These are phyloP conservation scores for Pelochelys cantorii DNA, from an alignment of 2,797 vertebrate genomes.

Conservation along the genomic window DNA sequence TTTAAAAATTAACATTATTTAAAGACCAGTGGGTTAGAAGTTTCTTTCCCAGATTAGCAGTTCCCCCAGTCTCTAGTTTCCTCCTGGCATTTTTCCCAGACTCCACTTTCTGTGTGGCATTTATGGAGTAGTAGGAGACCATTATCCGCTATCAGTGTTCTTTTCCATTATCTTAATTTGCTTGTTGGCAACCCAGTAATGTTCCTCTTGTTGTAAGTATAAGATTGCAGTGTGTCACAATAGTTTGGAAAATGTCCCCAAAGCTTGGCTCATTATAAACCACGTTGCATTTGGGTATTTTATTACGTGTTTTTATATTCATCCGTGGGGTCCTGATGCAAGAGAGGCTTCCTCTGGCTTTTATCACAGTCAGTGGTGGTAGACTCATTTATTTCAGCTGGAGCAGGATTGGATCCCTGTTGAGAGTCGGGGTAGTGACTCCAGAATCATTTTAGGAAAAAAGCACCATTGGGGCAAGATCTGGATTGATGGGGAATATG, in stretches of 20 bases:
- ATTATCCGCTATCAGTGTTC: accelerated
- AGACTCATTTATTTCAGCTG: not conserved
- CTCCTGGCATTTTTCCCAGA: accelerated
- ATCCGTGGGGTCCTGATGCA: not conserved
- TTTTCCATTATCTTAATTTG: not conserved
- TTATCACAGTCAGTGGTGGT: not conserved
- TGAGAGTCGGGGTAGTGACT: not conserved
- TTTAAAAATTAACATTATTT: not conserved
- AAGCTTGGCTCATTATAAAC: not conserved
- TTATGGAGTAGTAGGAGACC: not conserved
- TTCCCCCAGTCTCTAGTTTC: not conserved
- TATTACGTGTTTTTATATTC: not conserved
- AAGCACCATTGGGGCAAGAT: not conserved
- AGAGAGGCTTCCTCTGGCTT: not conserved
- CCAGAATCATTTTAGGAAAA: not conserved
- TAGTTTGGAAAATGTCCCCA: not conserved
- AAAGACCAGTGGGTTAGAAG: not conserved
- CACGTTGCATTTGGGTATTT: not conserved
- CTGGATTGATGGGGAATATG: not conserved
- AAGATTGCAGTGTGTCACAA: not conserved
- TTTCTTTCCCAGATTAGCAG: not conserved
- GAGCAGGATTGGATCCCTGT: not conserved
- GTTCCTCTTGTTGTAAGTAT: not conserved
- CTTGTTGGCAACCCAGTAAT: not conserved
- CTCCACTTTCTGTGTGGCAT: not conserved